Conservation (phyloP, 2,888 invertebrate genomes). For the Lasiommata megera region DNA sequence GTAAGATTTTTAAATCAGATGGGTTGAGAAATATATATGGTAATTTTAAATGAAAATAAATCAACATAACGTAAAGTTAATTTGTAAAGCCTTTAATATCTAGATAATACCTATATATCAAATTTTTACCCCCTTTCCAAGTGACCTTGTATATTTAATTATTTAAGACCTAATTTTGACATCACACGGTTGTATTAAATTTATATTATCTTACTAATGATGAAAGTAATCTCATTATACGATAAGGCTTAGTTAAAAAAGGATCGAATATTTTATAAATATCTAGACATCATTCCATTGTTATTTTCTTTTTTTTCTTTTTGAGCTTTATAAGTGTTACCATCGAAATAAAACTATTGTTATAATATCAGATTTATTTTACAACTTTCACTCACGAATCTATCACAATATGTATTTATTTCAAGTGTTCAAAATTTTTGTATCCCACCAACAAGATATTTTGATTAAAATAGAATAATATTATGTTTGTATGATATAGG, state of each 20-base stretch:
- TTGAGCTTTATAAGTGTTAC: neutral
- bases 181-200: neutral
- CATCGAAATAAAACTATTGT: constrained; percentile 3
- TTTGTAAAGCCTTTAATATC: no score
- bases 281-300: constrained; percentile 1
- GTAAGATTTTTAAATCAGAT: no score
- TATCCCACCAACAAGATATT: constrained; percentile 37
- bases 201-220: neutral
- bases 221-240: constrained; percentile 1
- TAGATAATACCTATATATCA: no score
- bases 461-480: neutral
- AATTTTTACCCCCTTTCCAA: neutral
- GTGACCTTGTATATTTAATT: neutral
- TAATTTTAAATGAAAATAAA: no score
- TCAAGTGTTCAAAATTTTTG: constrained; percentile 9
- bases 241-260: neutral
- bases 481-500: constrained; percentile 5
- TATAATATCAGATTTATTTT: neutral
- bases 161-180: neutral
- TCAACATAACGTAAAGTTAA: no score
- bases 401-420: constrained; percentile 1
- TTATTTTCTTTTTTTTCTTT: neutral
- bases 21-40: no score
- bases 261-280: neutral
- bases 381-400: neutral